Evolutionary conservation across 1,140 invertebrate genomes (phyloP).

Genomic region (Matsumurasca onukii): DNA sequence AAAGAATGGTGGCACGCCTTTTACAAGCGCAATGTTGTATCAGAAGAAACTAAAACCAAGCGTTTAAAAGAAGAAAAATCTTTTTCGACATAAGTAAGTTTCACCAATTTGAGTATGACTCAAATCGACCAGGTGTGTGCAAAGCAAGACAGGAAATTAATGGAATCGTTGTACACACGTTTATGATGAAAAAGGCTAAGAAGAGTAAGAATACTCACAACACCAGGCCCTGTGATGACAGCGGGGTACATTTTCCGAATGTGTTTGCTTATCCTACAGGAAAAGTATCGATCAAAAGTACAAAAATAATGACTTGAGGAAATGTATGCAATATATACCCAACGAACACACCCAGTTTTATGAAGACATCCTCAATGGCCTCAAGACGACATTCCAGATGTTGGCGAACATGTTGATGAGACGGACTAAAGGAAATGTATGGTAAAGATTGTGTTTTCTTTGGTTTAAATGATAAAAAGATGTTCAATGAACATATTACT

Average conservation of each 20-base stretch:
- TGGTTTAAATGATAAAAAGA: neutral
- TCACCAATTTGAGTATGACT: constrained; percentile 31
- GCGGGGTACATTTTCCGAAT: neutral
- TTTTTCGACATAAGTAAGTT: constrained; percentile 32
- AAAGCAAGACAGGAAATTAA: constrained; percentile 24
- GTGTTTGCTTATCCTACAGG: neutral
- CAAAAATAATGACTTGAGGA: too few species aligned
- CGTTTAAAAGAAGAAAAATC: constrained; percentile 29
- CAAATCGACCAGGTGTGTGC: neutral
- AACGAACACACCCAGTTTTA: too few species aligned
- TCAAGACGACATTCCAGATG: neutral
- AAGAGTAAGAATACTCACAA: neutral
- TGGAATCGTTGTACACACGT: constrained; percentile 10
- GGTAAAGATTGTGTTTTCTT: neutral
- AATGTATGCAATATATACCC: too few species aligned
- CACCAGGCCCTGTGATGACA: too few species aligned
- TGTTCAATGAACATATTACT: neutral
- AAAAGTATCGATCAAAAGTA: too few species aligned
- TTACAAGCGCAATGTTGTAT: constrained; percentile 34
- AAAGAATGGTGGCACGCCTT: constrained; percentile 35
- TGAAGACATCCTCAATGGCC: too few species aligned
- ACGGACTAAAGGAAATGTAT: neutral
- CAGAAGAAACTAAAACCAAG: constrained; percentile 30
- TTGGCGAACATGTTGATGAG: neutral
- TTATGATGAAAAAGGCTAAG: too few species aligned